Percentiles rank a stretch among this genome's conserved stretches.
Evolutionary conservation across 2,888 invertebrate genomes (phyloP).

Genomic region (Macroteleia sp.): DNA sequence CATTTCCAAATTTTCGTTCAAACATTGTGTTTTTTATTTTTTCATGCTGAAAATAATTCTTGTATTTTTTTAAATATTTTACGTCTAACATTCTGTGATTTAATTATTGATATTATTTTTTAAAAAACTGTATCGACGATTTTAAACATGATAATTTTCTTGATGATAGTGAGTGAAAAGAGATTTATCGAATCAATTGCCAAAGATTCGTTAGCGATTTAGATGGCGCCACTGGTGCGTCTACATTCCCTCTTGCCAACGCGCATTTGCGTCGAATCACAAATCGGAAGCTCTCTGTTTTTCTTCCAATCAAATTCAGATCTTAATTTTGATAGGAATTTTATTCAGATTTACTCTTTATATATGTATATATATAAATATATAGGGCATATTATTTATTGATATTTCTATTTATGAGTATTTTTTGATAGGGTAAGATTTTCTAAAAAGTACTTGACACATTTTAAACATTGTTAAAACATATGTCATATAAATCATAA

Average conservation of each 20-base stretch:
- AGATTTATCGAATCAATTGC: conserved; percentile 15
- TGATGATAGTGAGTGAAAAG: not conserved
- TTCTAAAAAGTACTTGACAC: conserved; percentile 4
- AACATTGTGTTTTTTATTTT: too few relatives aligned
- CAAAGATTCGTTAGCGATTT: conserved; percentile 35
- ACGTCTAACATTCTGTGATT: too few relatives aligned
- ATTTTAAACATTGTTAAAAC: not conserved
- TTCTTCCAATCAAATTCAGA: conserved; percentile 35
- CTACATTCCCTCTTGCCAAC: conserved; percentile 31
- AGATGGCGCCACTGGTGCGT: not conserved
- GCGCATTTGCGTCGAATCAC: conserved; percentile 1
- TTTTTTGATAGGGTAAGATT: conserved; percentile 12
- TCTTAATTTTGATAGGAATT: conserved; percentile 49
- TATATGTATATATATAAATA: too few relatives aligned
- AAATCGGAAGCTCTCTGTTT: conserved; percentile 29
- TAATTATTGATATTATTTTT: not conserved
- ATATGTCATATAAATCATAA: too few relatives aligned
- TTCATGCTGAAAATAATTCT: too few relatives aligned
- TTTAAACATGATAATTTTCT: not conserved
- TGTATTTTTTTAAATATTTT: too few relatives aligned
- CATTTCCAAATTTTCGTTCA: too few relatives aligned
- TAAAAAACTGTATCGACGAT: too few relatives aligned
- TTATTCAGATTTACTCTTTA: conserved; percentile 23
- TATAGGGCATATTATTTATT: conserved; percentile 40
- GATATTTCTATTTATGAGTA: conserved; percentile 24